A percentile compares a stretch with the other conserved stretches of the same genome.
These are phyloP conservation scores for Channa maculata DNA, from an alignment of 2,113 vertebrate genomes.

Conservation along the genomic window DNA sequence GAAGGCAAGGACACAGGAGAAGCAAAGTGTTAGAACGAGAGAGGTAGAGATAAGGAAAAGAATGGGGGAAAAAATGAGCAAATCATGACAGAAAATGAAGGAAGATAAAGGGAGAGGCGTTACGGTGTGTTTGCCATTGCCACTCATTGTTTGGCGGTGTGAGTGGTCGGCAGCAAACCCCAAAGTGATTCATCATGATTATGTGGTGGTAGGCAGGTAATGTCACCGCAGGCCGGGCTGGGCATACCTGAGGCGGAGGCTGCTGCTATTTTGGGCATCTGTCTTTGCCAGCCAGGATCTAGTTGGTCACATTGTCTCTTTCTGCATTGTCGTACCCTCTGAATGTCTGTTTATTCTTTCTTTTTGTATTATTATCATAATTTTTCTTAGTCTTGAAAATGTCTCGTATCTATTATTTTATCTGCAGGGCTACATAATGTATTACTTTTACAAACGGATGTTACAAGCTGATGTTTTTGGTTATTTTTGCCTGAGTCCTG, in stretches of 20 bases:
- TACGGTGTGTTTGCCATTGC: slow-evolving; percentile 63
- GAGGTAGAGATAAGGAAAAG: slow-evolving; percentile 30
- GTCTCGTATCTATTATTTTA: slow-evolving; percentile 10
- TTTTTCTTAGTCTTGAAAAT: slow-evolving; percentile 12
- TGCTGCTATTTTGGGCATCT: slow-evolving; percentile 70
- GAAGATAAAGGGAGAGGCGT: slow-evolving; percentile 45
- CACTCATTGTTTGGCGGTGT: slow-evolving; percentile 55
- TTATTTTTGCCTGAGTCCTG: slow-evolving; percentile 20
- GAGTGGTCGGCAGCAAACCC: slow-evolving; percentile 47
- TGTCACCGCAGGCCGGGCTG: slow-evolving; percentile 75
- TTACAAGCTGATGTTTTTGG: slow-evolving; percentile 1
- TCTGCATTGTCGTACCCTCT: slow-evolving; percentile 19
- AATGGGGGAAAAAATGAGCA: slow-evolving; percentile 20
- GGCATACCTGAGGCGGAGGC: slow-evolving; percentile 55
- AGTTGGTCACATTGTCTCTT: slow-evolving; percentile 38
- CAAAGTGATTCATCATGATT: slow-evolving; percentile 82
- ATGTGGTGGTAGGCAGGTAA: slow-evolving; percentile 80
- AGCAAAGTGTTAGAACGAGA: slow-evolving; percentile 10
- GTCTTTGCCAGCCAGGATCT: slow-evolving; percentile 52
- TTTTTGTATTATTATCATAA: background rate
- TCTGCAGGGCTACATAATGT: slow-evolving; percentile 4
- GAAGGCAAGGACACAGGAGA: slow-evolving; percentile 48
- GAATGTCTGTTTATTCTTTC: background rate
- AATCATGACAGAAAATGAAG: slow-evolving; percentile 26
- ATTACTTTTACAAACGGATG: slow-evolving; percentile 1